Percentiles rank a stretch among this genome's conserved stretches.
These are phyloP conservation scores for Callyntrura sp. DNA, from an alignment of 2,888 invertebrate genomes.

Conservation along the genomic window DNA sequence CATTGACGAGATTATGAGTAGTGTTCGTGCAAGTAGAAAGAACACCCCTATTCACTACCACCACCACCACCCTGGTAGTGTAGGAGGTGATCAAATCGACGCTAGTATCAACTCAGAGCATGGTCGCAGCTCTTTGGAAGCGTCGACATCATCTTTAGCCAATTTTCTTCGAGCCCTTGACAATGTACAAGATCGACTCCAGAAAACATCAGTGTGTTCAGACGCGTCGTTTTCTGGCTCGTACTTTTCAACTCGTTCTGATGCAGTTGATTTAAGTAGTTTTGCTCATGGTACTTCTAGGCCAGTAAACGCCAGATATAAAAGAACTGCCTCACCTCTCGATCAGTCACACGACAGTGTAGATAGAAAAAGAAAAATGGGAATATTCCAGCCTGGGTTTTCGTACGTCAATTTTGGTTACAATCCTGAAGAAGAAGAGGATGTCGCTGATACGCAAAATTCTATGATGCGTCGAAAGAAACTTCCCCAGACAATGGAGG, in stretches of 20 bases:
- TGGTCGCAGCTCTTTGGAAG: conserved; percentile 32
- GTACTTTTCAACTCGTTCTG: conserved; percentile 36
- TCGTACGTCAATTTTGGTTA: conserved; percentile 81
- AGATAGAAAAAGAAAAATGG: conserved; percentile 79
- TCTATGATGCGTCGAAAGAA: background rate
- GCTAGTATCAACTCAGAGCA: conserved; percentile 18
- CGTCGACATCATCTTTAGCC: conserved; percentile 88
- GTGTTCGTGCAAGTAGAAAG: conserved; percentile 50
- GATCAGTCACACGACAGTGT: background rate
- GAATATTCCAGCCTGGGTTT: conserved; percentile 82
- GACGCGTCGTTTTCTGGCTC: conserved; percentile 53
- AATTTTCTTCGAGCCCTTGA: conserved; percentile 92
- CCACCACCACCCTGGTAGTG: too few species aligned
- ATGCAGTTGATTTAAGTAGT: conserved; percentile 47
- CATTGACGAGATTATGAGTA: conserved; percentile 66
- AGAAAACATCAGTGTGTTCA: conserved; percentile 54
- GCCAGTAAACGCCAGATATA: conserved; percentile 38
- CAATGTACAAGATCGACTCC: conserved; percentile 87
- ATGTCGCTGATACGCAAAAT: conserved; percentile 6
- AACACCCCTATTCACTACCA: conserved; percentile 49
- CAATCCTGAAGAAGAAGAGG: conserved; percentile 63
- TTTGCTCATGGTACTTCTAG: conserved; percentile 29
- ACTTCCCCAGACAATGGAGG: background rate
- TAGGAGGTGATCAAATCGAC: conserved; percentile 45
- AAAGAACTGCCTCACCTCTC: background rate